Conservation (phyloP, 1,140 invertebrate species). For the Nylanderia fulva region DNA sequence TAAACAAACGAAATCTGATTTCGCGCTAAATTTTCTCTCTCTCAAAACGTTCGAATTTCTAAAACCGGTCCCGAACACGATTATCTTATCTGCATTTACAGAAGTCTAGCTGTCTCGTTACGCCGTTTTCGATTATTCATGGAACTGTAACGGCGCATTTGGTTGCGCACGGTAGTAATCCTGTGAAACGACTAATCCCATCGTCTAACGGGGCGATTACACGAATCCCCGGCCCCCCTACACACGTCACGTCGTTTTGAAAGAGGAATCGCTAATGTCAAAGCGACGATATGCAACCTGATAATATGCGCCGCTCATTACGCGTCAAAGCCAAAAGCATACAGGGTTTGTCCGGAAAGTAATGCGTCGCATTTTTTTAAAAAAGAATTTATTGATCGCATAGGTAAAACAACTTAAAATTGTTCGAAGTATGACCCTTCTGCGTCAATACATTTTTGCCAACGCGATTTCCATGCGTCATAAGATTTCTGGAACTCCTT, state of each 20-base stretch:
- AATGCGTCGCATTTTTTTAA: no score
- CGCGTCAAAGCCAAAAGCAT: slow-evolving; percentile 53
- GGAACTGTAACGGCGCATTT: background rate
- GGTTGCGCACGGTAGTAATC: background rate
- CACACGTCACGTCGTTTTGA: background rate
- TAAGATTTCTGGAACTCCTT: no score
- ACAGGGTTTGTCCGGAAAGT: no score
- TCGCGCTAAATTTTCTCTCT: background rate
- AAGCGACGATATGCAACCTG: background rate
- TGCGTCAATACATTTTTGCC: no score
- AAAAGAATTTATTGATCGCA: no score
- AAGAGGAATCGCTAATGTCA: background rate
- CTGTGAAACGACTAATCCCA: slow-evolving; percentile 3
- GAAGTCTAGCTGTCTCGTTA: background rate
- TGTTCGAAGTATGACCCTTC: no score
- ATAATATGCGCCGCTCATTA: slow-evolving; percentile 5
- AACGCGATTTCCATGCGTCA: no score
- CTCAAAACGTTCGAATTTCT: background rate
- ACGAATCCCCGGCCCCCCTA: background rate
- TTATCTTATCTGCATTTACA: background rate
- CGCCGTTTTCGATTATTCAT: slow-evolving; percentile 22
- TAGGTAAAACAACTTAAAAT: no score
- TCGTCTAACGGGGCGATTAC: slow-evolving; percentile 13
- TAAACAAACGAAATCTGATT: background rate
- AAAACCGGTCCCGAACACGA: background rate